A percentile compares a stretch with the other conserved stretches of the same genome.
Evolutionary conservation across 2,797 vertebrate species (phyloP).

Genomic region (Iguana delicatissima): DNA sequence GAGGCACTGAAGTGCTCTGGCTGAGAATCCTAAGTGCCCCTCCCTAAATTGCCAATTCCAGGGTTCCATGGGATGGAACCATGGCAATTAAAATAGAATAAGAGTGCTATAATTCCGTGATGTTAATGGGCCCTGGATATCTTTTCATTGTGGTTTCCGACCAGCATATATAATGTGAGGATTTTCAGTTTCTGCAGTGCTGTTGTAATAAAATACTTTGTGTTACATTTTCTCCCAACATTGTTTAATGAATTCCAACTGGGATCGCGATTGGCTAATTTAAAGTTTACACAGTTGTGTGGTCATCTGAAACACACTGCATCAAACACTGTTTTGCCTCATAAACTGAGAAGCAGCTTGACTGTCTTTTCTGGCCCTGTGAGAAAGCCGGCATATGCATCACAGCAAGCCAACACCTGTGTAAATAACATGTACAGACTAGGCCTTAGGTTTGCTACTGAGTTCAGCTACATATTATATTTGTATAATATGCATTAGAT

Average conservation of each 20-base stretch:
- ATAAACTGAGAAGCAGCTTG: background rate
- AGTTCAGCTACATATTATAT: background rate
- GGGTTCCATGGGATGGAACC: too few species aligned
- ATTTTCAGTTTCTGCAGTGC: background rate
- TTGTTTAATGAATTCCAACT: background rate
- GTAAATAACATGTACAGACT: background rate
- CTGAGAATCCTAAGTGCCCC: too few species aligned
- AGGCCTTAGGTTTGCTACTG: background rate
- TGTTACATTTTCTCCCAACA: background rate
- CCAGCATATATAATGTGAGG: background rate
- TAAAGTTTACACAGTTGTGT: background rate
- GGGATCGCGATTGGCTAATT: background rate
- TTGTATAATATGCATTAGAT: background rate
- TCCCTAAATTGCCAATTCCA: too few species aligned
- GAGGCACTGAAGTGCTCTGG: too few species aligned
- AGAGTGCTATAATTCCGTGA: too few species aligned
- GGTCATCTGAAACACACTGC: background rate
- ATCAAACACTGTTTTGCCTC: background rate
- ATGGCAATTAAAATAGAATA: too few species aligned
- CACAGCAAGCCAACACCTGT: too few species aligned
- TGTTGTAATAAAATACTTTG: background rate
- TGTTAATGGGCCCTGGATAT: too few species aligned
- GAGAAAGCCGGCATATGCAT: background rate
- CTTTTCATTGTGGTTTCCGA: background rate
- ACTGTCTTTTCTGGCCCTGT: background rate